Evolutionary conservation across 2,888 invertebrate genomes (phyloP), one percentile per base, ranked within the genome.

Genomic region (Heliconius ethilla): DNA sequence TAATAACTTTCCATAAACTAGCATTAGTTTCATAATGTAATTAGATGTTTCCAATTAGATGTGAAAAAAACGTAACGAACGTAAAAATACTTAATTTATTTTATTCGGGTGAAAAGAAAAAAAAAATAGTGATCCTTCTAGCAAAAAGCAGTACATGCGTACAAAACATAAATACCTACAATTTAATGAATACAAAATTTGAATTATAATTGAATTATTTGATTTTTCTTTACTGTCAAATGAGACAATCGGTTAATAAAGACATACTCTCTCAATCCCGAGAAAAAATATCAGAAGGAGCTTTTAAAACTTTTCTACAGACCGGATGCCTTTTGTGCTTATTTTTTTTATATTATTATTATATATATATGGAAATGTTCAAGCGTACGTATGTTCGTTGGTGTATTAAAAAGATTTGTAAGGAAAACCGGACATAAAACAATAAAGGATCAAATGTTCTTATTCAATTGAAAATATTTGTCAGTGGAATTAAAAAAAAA

Each of bases 271-370:
- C 37, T 63, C 15, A 51, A 63, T 33, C 10, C 27, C 70, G 51
- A 72, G 29, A 72, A 55, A 79, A 75, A 67, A 65, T 69, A 37
- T 59, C n/a, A 55, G 59, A 51, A 65, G 22, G 70, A 80, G 75
- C 70, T 66, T 29, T 70, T 70, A 55, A 72, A 72, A n/a, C 70
- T 72, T 37, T 6, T 65, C 45, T 67, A 40, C 73, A 59, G 69
- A 51, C 69, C 80, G 85, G 82, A 83, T 80, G 80, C 77, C 80
- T 80, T 79, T 82, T 82, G 80, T 80, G 63, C 78, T 15, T 13
- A 51, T 13, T 67, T 67, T 66, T 66, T 69, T 29, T 66, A 69
- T 70, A 78, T 78, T 63, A 77, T 67, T 65, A 78, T 78, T 63
- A 77, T 75, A 77, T 63, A 77, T 63, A 77, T 75, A 77, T 72